These are phyloP conservation scores for Ariolimax columbianus DNA, from an alignment of 2,888 invertebrate species.

Conservation along the genomic window DNA sequence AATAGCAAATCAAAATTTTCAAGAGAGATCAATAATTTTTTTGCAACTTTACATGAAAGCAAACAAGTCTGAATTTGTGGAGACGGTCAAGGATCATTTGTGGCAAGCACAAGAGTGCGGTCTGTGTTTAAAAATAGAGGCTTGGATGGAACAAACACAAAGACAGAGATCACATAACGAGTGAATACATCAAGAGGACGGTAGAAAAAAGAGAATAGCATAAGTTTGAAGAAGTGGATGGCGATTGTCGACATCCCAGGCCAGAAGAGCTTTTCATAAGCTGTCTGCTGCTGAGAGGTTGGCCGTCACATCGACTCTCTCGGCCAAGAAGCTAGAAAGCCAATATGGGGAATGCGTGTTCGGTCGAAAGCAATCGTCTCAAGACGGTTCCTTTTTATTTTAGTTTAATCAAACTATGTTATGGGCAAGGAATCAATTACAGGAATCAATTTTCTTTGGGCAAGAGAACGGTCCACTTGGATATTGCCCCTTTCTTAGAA, in stretches of 20 bases:
- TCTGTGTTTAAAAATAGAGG: not conserved
- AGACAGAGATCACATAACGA: not conserved
- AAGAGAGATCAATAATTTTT: too few relatives aligned
- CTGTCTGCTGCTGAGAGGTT: constrained; percentile 17
- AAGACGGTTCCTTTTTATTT: constrained; percentile 35
- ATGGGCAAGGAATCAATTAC: constrained; percentile 30
- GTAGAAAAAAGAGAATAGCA: not conserved
- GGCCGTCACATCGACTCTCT: not conserved
- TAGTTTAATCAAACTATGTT: constrained; percentile 46
- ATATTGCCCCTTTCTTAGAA: constrained; percentile 31
- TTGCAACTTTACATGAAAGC: too few relatives aligned
- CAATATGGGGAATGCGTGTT: constrained; percentile 35
- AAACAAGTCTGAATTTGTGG: too few relatives aligned
- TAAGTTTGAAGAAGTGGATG: constrained; percentile 33
- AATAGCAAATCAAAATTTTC: too few relatives aligned
- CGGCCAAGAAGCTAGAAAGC: constrained; percentile 31
- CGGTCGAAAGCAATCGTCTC: constrained; percentile 46
- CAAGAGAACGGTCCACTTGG: constrained; percentile 31
- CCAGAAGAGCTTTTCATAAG: constrained; percentile 34
- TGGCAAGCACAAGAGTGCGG: too few relatives aligned
- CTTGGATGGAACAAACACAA: not conserved
- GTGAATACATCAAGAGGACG: not conserved
- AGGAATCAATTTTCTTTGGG: constrained; percentile 41
- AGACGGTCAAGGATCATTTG: too few relatives aligned
- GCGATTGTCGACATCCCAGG: constrained; percentile 15